Evolutionary conservation across 2,797 vertebrate species (phyloP).

Genomic region (Xiphorhynchus erythropygius): DNA sequence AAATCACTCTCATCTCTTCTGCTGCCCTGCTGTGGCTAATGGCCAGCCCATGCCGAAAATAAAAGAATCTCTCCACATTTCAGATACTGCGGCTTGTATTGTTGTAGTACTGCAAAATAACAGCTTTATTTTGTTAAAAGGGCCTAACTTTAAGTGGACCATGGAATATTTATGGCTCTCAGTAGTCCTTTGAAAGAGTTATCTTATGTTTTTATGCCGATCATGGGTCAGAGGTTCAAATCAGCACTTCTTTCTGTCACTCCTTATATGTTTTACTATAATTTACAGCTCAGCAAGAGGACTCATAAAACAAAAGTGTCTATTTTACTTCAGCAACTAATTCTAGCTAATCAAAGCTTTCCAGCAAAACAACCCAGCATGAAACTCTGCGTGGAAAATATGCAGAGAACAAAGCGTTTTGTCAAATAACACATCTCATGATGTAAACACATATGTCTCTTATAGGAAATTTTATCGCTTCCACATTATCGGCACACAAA

Average conservation of each 20-base stretch:
- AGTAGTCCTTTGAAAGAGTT: constrained; percentile 76
- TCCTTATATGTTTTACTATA: constrained; percentile 77
- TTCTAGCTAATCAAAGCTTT: constrained; percentile 83
- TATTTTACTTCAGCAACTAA: constrained; percentile 81
- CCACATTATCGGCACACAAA: constrained; percentile 89
- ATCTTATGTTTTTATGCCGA: constrained; percentile 76
- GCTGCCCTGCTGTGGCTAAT: constrained; percentile 8
- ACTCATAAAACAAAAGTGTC: constrained; percentile 80
- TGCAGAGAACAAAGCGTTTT: constrained; percentile 88
- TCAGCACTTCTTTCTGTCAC: constrained; percentile 79
- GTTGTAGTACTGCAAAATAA: constrained; percentile 54
- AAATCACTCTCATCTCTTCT: not conserved
- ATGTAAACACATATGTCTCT: constrained; percentile 84
- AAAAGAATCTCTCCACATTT: constrained; percentile 19
- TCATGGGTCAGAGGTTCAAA: constrained; percentile 78
- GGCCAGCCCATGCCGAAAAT: not conserved
- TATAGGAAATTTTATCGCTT: constrained; percentile 92
- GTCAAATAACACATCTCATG: constrained; percentile 85
- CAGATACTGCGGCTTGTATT: constrained; percentile 25
- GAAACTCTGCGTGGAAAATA: constrained; percentile 78
- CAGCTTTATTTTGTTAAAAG: constrained; percentile 75
- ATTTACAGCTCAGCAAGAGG: constrained; percentile 78
- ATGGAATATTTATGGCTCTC: constrained; percentile 76
- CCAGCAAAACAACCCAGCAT: constrained; percentile 78
- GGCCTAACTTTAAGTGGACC: constrained; percentile 64